phyloP scores from a whole-genome alignment of 1,140 invertebrate genomes.

The Helicoverpa armigera region DNA sequence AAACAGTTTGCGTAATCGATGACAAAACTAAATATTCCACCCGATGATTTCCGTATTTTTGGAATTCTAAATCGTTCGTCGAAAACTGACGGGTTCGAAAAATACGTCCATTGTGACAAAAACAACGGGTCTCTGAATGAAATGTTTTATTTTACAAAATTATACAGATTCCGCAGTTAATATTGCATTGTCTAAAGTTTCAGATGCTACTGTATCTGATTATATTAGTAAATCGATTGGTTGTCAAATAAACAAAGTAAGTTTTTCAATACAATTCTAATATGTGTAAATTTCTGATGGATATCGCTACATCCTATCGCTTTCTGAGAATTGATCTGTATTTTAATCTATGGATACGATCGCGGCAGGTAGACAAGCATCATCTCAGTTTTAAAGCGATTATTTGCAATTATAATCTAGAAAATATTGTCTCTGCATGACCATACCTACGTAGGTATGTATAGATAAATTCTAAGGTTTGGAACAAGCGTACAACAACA shows the following conservation, averaged over 20 bases:
- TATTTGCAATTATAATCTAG: slow-evolving; percentile 28
- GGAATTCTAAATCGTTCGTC: slow-evolving; percentile 62
- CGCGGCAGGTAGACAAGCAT: slow-evolving; percentile 33
- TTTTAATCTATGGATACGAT: slow-evolving; percentile 30
- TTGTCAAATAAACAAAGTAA: slow-evolving; percentile 53
- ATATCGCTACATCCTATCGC: slow-evolving; percentile 68
- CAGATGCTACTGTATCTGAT: slow-evolving; percentile 34
- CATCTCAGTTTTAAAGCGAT: background rate
- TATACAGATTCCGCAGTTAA: slow-evolving; percentile 31
- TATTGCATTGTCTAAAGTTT: slow-evolving; percentile 39
- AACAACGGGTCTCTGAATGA: slow-evolving; percentile 47
- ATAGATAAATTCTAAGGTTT: no score
- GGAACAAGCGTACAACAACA: no score
- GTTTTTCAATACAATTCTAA: slow-evolving; percentile 61
- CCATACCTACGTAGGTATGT: no score
- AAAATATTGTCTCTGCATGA: no score
- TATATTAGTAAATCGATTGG: slow-evolving; percentile 37
- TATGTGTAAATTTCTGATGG: slow-evolving; percentile 60
- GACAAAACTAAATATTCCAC: slow-evolving; percentile 87
- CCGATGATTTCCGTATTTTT: slow-evolving; percentile 86
- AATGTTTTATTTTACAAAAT: slow-evolving; percentile 43
- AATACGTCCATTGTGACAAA: slow-evolving; percentile 55
- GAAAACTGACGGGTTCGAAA: slow-evolving; percentile 50
- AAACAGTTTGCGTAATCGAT: slow-evolving; percentile 87
- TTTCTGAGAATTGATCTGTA: slow-evolving; percentile 59